Conservation (phyloP, 2,888 invertebrate species). For the Mythimna vitellina region DNA sequence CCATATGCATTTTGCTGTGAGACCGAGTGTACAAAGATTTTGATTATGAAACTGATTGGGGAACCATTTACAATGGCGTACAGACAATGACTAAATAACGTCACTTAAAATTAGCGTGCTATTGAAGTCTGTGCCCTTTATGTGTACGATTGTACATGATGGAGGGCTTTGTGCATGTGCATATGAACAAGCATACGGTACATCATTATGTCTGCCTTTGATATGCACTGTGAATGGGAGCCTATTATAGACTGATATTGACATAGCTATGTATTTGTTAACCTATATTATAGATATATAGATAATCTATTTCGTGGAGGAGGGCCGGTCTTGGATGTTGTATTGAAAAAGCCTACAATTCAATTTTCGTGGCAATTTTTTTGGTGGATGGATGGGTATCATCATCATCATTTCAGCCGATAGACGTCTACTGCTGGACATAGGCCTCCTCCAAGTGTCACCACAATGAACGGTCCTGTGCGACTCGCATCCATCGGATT, state of each 20-base stretch:
- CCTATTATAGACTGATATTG: not conserved
- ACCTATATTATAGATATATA: no score
- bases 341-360: no score
- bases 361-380: no score
- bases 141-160: not conserved
- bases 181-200: not conserved
- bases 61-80: constrained; percentile 19
- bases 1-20: constrained; percentile 56
- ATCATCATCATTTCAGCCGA: no score
- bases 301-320: no score
- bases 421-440: no score
- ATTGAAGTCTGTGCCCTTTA: constrained; percentile 33
- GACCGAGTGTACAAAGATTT: not conserved
- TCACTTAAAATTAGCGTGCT: constrained; percentile 54
- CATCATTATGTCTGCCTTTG: constrained; percentile 10
- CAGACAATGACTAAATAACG: constrained; percentile 37
- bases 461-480: no score
- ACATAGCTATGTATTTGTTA: no score
- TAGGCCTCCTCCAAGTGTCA: no score
- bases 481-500: no score
- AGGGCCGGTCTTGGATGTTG: no score
- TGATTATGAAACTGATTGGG: constrained; percentile 15
- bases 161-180: constrained; percentile 8
- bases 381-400: no score
- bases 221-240: not conserved